These are phyloP conservation scores for Plectropomus leopardus DNA, from an alignment of 2,113 vertebrate species.

Conservation along the genomic window DNA sequence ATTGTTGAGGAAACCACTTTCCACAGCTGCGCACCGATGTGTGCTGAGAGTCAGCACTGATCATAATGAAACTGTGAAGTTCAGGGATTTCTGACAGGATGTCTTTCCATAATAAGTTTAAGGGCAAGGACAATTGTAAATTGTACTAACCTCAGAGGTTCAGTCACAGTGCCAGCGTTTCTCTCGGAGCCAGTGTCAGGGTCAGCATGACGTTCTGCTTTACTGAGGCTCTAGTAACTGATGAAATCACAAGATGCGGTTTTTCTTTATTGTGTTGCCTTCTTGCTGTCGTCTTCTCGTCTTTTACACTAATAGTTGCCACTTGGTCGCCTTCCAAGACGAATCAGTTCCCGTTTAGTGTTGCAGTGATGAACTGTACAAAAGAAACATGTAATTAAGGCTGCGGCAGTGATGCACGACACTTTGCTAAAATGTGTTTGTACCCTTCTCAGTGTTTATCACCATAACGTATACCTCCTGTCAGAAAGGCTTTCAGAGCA, in stretches of 20 bases:
- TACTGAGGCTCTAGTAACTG: not conserved
- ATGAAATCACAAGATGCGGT: not conserved
- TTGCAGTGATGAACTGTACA: slow-evolving; percentile 2
- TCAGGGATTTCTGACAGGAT: not conserved
- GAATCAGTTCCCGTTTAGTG: not conserved
- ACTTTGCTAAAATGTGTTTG: slow-evolving; percentile 45
- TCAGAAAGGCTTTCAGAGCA: slow-evolving; percentile 22
- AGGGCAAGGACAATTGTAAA: slow-evolving; percentile 1
- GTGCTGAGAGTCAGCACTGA: not conserved
- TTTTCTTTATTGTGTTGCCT: not conserved
- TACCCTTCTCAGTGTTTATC: slow-evolving; percentile 43
- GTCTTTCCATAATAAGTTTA: not conserved
- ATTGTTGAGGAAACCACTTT: slow-evolving; percentile 6
- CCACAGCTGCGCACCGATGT: not conserved
- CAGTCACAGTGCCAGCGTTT: not conserved
- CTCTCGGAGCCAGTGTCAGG: not conserved
- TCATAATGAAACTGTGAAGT: slow-evolving; percentile 20
- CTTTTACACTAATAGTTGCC: slow-evolving; percentile 14
- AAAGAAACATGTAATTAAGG: slow-evolving; percentile 49
- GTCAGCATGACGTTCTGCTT: not conserved
- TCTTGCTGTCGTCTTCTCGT: not conserved
- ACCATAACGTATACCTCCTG: slow-evolving; percentile 42
- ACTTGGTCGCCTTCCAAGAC: slow-evolving; percentile 15
- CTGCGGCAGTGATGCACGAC: slow-evolving; percentile 36
- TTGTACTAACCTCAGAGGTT: not conserved